Base-by-base conservation (phyloP, 2,113 vertebrate genomes). In the Vimba vimba region DNA sequence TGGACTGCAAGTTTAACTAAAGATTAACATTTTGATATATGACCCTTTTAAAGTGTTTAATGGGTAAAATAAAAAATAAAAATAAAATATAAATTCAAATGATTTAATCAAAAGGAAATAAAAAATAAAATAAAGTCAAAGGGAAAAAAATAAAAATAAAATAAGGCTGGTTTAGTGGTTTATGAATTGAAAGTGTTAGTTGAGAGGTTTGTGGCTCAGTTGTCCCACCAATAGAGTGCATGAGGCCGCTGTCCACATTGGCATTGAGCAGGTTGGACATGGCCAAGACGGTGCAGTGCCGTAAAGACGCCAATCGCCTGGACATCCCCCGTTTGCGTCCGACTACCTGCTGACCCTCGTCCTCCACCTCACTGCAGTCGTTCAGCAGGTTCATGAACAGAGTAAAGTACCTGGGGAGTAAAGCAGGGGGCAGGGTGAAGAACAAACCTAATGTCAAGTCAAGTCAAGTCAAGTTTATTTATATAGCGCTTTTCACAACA, bases 261-360 rank as follows among this genome's bases (percentile, higher is more conserved):
- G 98, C 98, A 4, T 99, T 99, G 86, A 99, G 98, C 75, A 99
- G 92, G 87, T 99, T 99, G 76, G 98, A 99, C 98, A 99, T 99
- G 23, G 98, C 98, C 9, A 98, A 94, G 1, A 99, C 96, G 0
- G 97, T 99, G 92, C 97, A 99, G 94, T 99, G 97, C 0, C 97
- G 95, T 15, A 99, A 94, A 0, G 97, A 99, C 0, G 97, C 98
- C 82, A 99, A 91, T 0, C 97, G 92, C 0, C 97, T 96, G 6
- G 98, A 99, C 98, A 99, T 99, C 2, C 98, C 98, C 10, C 97
- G 94, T 52, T 99, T 99, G 21, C 98, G 92, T 36, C 97, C 97
- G 1, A 95, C 96, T 0, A 97, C 95, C 43, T 96, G 96, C 3
- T 96, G 94, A 0, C 95, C 96, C 62, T 99, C 97, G 39, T 98